Evolutionary conservation across 2,888 invertebrate species (phyloP), one percentile per base, ranked within the genome.

Genomic region (Acanthoscelides obtectus): DNA sequence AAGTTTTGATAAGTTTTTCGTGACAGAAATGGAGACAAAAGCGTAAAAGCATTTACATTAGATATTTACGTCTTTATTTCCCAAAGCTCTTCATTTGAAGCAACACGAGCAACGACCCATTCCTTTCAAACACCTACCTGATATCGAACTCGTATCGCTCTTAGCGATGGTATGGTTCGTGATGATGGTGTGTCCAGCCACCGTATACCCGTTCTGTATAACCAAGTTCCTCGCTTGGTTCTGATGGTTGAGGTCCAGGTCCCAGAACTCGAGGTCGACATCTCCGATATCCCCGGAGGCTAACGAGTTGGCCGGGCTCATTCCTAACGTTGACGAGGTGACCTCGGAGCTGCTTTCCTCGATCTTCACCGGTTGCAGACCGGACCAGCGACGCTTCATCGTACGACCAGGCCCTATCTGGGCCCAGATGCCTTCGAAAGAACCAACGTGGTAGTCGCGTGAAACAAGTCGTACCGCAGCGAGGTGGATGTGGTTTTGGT

Each of bases 221-320:
- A 84, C 81, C 68, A 84, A 74, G 68, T 79, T 79, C 71, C 83
- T 75, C 66, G 80, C 76, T 76, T 83, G 83, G 73, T 83, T 83
- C 75, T 83, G 87, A 74, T 85, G 85, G 81, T 89, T 89, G 70
- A 90, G 83, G 81, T 90, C 90, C 81, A 90, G 83, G 80, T 94
- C 93, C 95, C 95, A 95, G 78, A 95, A 88, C 82, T 94, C 95
- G 77, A 94, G 88, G 80, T 94, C 93, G 74, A 93, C 93, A 77
- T 88, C 88, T 75, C 90, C 91, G 84, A 93, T 93, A 79, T 93
- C 93, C 21, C 93, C 91, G 77, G 93, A 93, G 77, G 90, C 90
- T 77, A 93, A 87, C 69, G 93, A 92, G 75, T 92, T 91, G 76
- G 91, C 91, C 69, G 93, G 92, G 79, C 91, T 89, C 85, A 93